Base-by-base conservation (phyloP, 2,113 vertebrate species). In the Dryoscopus gambensis region DNA sequence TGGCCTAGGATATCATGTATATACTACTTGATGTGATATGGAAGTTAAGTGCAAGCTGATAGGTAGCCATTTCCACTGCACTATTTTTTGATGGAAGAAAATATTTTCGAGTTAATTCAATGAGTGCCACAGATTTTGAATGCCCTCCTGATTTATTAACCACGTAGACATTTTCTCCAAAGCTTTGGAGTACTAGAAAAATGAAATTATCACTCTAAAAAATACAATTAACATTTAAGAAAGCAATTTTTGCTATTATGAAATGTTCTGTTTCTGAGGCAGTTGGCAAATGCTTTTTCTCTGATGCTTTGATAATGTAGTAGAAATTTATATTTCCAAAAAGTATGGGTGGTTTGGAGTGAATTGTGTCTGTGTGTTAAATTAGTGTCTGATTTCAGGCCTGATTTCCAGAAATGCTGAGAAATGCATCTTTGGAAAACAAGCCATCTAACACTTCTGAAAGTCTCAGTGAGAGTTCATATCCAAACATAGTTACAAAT, bases 371-470 rank as follows among this genome's bases (percentile, higher is more conserved):
- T 79, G 14, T 78, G 33, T 70, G 69, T 84, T 49, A 85, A 94
- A 92, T 11, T 39, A 24, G 56, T 39, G 27, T 84, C 46, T 69
- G 35, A 95, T 82, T 89, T 93, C 74, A 95, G 33, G 27, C 27
- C 50, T 69, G 75, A 88, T 89, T 93, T 84, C 80, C 67, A 62
- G 50, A 93, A 96, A 71, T 50, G 70, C 23, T 90, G 62, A 94
- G 74, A 94, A 94, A 83, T n/a, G 35, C 3, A 31, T 65, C 28
- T 87, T 65, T 79, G 78, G 49, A 86, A 91, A 95, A 57, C 33
- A 76, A 91, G 37, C 15, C 15, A 11, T 35, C 39, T 59, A 83
- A 91, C 0, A 0, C 35, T 80, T 33, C 27, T 69, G 49, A 91
- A 96, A 89, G 87, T 87, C 53, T 87, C 64, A 63, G 60, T 77